Conservation (phyloP, 2,888 invertebrate genomes). For the Leucozona laternaria region DNA sequence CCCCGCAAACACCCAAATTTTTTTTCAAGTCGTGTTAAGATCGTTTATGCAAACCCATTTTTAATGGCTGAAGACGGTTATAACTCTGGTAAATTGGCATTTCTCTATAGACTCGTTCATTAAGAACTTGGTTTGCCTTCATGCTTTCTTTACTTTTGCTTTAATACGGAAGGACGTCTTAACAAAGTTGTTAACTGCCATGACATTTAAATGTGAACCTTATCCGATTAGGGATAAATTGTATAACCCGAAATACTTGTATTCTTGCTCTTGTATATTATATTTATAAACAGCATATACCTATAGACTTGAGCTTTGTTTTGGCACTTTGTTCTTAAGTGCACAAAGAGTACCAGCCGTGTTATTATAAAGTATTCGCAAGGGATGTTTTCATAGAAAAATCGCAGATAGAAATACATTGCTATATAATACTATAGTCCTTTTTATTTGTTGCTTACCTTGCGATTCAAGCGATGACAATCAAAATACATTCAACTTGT, state of each 20-base stretch:
- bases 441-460: not conserved
- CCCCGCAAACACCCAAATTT: too few relatives aligned
- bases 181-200: not conserved
- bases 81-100: too few relatives aligned
- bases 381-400: not conserved
- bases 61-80: too few relatives aligned
- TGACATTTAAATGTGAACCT: not conserved
- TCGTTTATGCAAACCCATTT: too few relatives aligned
- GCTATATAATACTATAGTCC: not conserved
- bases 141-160: too few relatives aligned
- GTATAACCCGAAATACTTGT: not conserved
- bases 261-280: not conserved
- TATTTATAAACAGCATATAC: not conserved
- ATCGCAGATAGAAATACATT: not conserved
- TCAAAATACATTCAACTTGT: slow-evolving; percentile 33
- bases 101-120: too few relatives aligned
- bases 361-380: not conserved
- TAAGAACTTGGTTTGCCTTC: too few relatives aligned
- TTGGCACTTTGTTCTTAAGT: not conserved
- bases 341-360: not conserved
- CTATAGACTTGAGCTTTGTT: not conserved
- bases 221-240: not conserved
- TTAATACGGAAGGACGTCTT: not conserved
- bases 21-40: too few relatives aligned
- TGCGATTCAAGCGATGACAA: slow-evolving; percentile 34